Conservation (phyloP, 1,140 invertebrate species). For the Ips typographus region DNA sequence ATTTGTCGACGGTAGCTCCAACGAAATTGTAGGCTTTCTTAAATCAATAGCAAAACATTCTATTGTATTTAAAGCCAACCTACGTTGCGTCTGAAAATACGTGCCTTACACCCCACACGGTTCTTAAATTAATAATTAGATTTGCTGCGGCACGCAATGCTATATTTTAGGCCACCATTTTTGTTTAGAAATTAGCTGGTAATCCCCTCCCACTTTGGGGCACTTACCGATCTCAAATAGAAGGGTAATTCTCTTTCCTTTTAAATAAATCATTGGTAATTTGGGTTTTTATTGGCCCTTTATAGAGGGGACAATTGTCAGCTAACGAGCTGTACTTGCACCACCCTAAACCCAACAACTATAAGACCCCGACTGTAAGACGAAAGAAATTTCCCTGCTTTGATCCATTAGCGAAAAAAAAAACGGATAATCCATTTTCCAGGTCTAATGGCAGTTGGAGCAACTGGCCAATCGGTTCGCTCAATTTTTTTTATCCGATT, state of each 20-base stretch:
- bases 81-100: conserved; percentile 21
- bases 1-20: conserved; percentile 22
- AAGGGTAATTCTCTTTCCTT: neutral
- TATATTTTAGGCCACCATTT: conserved; percentile 28
- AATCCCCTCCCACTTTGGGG: conserved; percentile 16
- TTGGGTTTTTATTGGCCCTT: too few relatives aligned
- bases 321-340: too few relatives aligned
- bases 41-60: conserved; percentile 28
- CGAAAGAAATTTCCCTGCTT: too few relatives aligned
- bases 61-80: conserved; percentile 29
- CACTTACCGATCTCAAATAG: neutral
- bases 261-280: neutral
- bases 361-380: too few relatives aligned
- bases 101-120: conserved; percentile 11
- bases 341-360: too few relatives aligned
- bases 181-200: conserved; percentile 18
- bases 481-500: conserved; percentile 40
- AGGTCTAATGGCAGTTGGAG: neutral
- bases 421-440: conserved; percentile 8
- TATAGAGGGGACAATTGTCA: too few relatives aligned
- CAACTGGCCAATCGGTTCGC: conserved; percentile 14
- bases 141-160: conserved; percentile 25
- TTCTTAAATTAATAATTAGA: conserved; percentile 25
- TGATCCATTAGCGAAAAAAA: neutral
- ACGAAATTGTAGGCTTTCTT: conserved; percentile 27